phyloP scores from a whole-genome alignment of 2,797 vertebrate genomes.

The Pseudochirops corinnae region DNA sequence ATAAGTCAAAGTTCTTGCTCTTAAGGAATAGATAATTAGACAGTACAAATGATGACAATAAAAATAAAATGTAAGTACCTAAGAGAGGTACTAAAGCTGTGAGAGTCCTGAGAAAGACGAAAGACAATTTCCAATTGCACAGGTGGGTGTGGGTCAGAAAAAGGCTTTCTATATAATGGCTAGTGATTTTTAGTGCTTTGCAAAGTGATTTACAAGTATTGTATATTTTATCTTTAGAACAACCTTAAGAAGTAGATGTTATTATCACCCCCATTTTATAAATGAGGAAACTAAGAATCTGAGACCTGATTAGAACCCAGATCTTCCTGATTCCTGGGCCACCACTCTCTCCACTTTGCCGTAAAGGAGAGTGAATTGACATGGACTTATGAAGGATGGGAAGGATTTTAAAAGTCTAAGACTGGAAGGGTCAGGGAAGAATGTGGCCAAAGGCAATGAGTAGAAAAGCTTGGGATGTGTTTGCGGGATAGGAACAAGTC shows the following conservation, averaged over 20 bases:
- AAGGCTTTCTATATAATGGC: neutral
- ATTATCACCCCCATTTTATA: neutral
- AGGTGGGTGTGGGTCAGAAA: neutral
- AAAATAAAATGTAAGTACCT: neutral
- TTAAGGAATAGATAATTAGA: conserved; percentile 30
- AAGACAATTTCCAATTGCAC: neutral
- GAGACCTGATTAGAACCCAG: too few relatives aligned
- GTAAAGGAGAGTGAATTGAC: neutral
- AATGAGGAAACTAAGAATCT: too few relatives aligned
- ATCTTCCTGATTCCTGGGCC: neutral
- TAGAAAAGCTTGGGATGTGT: too few relatives aligned
- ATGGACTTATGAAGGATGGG: neutral
- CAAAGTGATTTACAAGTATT: neutral
- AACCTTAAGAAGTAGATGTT: neutral
- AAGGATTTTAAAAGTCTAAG: neutral
- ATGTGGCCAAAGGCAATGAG: too few relatives aligned
- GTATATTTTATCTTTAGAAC: neutral
- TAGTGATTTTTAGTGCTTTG: neutral
- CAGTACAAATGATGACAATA: neutral
- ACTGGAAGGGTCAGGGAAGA: too few relatives aligned
- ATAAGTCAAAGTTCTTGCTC: neutral
- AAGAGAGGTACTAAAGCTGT: neutral
- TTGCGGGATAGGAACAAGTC: too few relatives aligned
- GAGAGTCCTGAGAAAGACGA: neutral
- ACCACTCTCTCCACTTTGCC: neutral